Conservation (phyloP, 2,113 vertebrate genomes). For the Gymnocephalus cernua region DNA sequence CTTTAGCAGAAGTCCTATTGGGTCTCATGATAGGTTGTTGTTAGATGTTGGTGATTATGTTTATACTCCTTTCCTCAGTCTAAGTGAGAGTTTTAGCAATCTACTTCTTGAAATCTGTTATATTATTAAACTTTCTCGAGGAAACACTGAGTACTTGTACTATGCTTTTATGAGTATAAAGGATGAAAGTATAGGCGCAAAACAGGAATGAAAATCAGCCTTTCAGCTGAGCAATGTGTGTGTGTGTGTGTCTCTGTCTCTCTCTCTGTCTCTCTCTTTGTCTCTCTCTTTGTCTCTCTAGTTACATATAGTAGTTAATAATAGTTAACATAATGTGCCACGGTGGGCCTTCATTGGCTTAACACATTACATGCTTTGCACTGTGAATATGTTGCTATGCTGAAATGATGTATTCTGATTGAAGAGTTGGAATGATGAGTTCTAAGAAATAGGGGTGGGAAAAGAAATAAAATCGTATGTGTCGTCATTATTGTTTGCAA, state of each 20-base stretch:
- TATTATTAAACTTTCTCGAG: too few species aligned
- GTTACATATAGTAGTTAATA: too few species aligned
- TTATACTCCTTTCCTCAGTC: neutral
- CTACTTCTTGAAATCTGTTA: neutral
- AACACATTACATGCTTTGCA: neutral
- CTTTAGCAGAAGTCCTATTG: neutral
- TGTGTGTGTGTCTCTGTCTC: neutral
- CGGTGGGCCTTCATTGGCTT: too few species aligned
- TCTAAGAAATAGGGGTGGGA: neutral
- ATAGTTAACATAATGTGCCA: neutral
- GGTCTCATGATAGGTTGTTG: neutral
- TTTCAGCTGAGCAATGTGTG: neutral
- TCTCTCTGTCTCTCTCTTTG: too few species aligned
- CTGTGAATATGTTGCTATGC: neutral
- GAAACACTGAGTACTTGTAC: too few species aligned
- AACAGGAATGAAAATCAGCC: neutral
- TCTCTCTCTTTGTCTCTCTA: too few species aligned
- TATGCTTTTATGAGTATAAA: too few species aligned
- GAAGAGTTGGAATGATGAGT: neutral
- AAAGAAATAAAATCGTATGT: too few species aligned
- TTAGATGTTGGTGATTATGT: too few species aligned
- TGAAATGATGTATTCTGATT: neutral
- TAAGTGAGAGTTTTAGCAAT: neutral
- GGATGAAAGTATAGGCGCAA: too few species aligned
- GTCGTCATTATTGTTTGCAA: too few species aligned